A percentile compares a stretch with the other conserved stretches of the same genome.
Conservation (phyloP, 2,113 vertebrate genomes). For the Notechis scutatus region DNA sequence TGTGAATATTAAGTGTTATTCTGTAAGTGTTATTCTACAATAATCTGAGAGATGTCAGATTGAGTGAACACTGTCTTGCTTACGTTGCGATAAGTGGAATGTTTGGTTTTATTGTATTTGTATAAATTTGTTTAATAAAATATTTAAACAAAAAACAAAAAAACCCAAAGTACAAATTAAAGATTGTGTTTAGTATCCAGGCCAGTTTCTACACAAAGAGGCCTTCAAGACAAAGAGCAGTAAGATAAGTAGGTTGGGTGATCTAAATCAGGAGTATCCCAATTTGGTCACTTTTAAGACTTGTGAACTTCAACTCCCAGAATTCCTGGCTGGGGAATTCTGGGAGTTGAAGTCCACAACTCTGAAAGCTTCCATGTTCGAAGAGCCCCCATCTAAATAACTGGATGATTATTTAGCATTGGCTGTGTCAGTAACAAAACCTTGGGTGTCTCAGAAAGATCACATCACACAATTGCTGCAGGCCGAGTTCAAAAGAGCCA, state of each 20-base stretch:
- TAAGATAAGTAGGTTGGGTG: background rate
- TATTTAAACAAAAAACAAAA: too few species aligned
- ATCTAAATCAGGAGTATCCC: background rate
- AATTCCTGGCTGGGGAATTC: background rate
- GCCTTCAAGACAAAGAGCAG: background rate
- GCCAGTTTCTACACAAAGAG: background rate
- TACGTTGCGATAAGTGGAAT: too few species aligned
- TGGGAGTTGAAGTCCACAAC: background rate
- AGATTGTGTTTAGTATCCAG: background rate
- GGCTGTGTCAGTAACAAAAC: background rate
- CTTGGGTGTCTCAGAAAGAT: background rate
- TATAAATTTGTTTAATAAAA: too few species aligned
- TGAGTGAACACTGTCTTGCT: too few species aligned
- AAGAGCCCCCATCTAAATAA: background rate
- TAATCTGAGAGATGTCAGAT: too few species aligned
- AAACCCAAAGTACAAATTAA: background rate
- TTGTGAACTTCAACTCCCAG: background rate
- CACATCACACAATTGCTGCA: background rate
- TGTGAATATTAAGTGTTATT: too few species aligned
- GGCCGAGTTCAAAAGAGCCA: background rate
- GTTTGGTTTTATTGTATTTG: too few species aligned
- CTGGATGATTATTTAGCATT: background rate
- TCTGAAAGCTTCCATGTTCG: background rate
- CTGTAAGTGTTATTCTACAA: too few species aligned
- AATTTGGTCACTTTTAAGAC: background rate